A percentile compares a stretch with the other conserved stretches of the same genome.
Conservation (phyloP, 2,797 vertebrate species). For the Malacoctenus gilli region DNA sequence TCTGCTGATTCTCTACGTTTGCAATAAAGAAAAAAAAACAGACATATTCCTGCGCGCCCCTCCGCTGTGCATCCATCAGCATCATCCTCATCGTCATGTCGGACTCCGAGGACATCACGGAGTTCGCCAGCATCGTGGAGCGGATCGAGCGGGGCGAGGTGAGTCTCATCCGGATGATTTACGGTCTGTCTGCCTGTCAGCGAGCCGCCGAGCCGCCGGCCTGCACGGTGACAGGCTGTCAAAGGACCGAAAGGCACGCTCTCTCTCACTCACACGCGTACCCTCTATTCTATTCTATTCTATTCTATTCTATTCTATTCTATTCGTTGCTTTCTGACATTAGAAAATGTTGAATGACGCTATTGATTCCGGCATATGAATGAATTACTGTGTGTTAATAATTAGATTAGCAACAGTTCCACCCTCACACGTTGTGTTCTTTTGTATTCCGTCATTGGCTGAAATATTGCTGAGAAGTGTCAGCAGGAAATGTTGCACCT, state of each 20-base stretch:
- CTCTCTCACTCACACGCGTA: constrained; percentile 5
- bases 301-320: constrained; percentile 16
- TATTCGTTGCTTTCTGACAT: not conserved
- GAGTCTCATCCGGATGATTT: constrained; percentile 69
- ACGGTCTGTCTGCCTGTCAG: constrained; percentile 40
- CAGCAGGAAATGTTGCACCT: too few relatives aligned
- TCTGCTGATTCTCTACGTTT: constrained; percentile 15
- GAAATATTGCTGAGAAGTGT: too few relatives aligned
- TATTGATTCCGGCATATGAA: too few relatives aligned
- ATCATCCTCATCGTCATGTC: constrained; percentile 76
- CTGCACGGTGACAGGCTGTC: constrained; percentile 39
- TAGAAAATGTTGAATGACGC: too few relatives aligned
- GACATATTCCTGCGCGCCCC: not conserved
- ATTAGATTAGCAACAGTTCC: not conserved
- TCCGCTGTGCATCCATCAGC: constrained; percentile 11
- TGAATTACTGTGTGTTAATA: not conserved
- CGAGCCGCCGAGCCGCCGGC: constrained; percentile 27
- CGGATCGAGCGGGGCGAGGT: constrained; percentile 89
- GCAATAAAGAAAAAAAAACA: too few relatives aligned
- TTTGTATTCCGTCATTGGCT: too few relatives aligned
- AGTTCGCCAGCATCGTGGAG: constrained; percentile 90
- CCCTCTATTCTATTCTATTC: constrained; percentile 12
- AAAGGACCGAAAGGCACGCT: constrained; percentile 16
- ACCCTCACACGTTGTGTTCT: too few relatives aligned
- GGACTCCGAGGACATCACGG: constrained; percentile 79